Conservation (phyloP, 2,797 vertebrate species). For the Megalops cyprinoides region DNA sequence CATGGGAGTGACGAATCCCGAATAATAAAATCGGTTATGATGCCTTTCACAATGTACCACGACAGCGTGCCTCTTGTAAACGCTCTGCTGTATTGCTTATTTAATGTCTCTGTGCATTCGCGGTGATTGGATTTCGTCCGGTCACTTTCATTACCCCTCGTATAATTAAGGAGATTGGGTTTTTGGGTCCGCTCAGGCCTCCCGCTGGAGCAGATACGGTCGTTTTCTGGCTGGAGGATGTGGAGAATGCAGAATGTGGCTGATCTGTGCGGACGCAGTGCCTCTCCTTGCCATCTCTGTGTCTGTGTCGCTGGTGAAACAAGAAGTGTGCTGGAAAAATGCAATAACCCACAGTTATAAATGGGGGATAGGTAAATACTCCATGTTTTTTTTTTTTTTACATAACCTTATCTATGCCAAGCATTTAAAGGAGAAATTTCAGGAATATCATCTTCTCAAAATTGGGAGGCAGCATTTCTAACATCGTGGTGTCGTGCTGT, state of each 20-base stretch:
- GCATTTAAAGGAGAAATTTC: not conserved
- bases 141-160: not conserved
- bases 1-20: not conserved
- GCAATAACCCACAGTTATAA: not conserved
- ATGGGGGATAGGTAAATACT: not conserved
- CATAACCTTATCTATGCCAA: not conserved
- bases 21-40: not conserved
- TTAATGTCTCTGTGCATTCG: not conserved
- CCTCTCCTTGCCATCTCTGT: not conserved
- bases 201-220: not conserved
- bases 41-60: not conserved
- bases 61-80: not conserved
- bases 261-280: not conserved
- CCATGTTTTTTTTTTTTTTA: no score
- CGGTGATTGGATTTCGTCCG: not conserved
- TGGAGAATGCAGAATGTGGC: no score
- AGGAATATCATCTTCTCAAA: no score
- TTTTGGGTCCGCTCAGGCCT: not conserved
- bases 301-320: not conserved
- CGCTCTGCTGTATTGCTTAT: not conserved
- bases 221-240: not conserved
- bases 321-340: not conserved
- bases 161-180: constrained; percentile 1
- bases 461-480: no score
- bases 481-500: no score